Evolutionary conservation across 2,888 invertebrate genomes (phyloP).

Genomic region (Myopa tessellatipennis): DNA sequence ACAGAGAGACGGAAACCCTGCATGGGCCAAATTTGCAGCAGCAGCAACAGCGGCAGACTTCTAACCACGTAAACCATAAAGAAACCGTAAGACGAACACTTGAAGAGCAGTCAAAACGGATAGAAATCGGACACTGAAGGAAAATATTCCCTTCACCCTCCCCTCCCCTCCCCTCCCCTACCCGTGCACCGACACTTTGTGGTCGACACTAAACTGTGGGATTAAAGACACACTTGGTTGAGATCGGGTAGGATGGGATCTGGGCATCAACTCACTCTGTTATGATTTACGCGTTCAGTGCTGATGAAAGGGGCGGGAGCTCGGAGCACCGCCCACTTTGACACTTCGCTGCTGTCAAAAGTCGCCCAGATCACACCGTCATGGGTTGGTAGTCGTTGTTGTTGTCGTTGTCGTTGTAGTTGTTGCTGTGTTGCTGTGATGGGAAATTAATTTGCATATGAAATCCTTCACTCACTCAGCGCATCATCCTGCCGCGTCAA

Average conservation of each 20-base stretch:
- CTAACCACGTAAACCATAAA: slow-evolving; percentile 27
- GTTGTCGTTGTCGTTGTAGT: not conserved
- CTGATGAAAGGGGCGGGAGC: slow-evolving; percentile 20
- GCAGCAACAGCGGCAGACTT: not conserved
- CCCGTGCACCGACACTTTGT: not conserved
- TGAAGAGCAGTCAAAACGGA: not conserved
- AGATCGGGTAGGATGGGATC: not conserved
- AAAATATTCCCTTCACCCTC: not conserved
- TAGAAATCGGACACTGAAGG: not conserved
- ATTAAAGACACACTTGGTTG: not conserved
- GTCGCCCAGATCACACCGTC: not conserved
- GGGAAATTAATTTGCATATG: slow-evolving; percentile 29
- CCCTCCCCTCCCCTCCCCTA: not conserved
- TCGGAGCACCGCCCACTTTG: slow-evolving; percentile 15
- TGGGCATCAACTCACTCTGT: not conserved
- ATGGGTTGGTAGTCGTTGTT: not conserved
- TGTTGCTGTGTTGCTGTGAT: not conserved
- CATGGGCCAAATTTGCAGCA: slow-evolving; percentile 2
- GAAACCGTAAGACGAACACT: not conserved
- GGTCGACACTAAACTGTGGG: not conserved
- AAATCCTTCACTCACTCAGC: slow-evolving; percentile 20
- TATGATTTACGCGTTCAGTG: not conserved
- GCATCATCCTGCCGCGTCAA: not conserved
- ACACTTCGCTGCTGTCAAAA: slow-evolving; percentile 22
- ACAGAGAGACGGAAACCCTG: not conserved